Base-by-base conservation (phyloP, 2,113 vertebrate species). In the Istiophorus platypterus region DNA sequence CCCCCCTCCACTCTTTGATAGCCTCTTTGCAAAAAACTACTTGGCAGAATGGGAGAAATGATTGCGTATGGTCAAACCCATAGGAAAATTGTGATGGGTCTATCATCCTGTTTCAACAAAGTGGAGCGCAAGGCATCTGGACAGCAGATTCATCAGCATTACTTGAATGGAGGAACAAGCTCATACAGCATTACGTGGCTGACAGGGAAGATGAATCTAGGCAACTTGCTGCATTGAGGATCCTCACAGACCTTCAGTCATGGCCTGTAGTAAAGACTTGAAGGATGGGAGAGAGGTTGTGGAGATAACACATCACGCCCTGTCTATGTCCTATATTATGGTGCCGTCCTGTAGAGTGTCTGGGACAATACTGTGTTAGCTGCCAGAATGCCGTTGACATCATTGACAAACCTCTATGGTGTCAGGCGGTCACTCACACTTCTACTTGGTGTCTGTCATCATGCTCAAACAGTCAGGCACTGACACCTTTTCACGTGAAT, bases 401-500 rank as follows among this genome's bases (percentile, higher is more conserved):
- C 68, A 82, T 78, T 90, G 91, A 84, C 85, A 94, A 90, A 92
- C 87, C 92, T 84, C 88, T 8, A 22, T 65, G 54, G 84, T 90
- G 85, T 89, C 92, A 94, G 88, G 81, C 93, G 91, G 93, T 94
- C 95, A 91, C 92, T 94, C 95, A 92, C 92, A 91, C 92, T 94
- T 90, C 31, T 80, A 84, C 85, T 72, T 90, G 85, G 89, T 92
- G 96, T 94, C 96, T 96, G 96, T 96, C 96, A 95, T 82, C 69
- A 61, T 90, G 93, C 89, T 95, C 91, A 85, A 96, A 92, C 93
- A 92, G 95, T 93, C 94, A 88, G 82, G 87, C 76, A 85, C 92
- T 94, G 96, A 96, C 96, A 97, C 91, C 93, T 96, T 95, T 92
- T 94, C 93, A 93, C 89, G 95, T 95, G 93, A 95, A 94, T 73